Conservation (phyloP, 2,888 invertebrate species). For the Drosophila acutilabella region DNA sequence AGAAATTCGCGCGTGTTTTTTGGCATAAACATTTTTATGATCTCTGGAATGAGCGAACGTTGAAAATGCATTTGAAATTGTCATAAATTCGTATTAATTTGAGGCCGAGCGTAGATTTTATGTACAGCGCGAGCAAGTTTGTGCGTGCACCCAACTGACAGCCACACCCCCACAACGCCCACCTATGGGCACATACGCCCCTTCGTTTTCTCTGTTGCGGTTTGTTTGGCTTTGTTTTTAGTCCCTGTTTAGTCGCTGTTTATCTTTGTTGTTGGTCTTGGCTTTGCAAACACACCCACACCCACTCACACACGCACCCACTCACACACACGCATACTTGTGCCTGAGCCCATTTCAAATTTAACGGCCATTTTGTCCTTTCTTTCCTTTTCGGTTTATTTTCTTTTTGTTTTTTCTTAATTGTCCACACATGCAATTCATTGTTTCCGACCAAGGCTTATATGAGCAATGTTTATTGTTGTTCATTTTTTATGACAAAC, state of each 20-base stretch:
- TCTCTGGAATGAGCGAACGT: slow-evolving; percentile 24
- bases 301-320: slow-evolving; percentile 2
- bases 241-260: slow-evolving; percentile 65
- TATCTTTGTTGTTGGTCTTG: slow-evolving; percentile 48
- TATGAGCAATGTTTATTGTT: slow-evolving; percentile 61
- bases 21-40: slow-evolving; percentile 62
- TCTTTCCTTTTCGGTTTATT: slow-evolving; percentile 13
- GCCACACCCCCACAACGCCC: not conserved
- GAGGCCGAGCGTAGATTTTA: slow-evolving; percentile 62
- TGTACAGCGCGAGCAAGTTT: slow-evolving; percentile 43
- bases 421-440: slow-evolving; percentile 57
- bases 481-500: slow-evolving; percentile 47
- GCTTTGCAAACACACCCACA: slow-evolving; percentile 33
- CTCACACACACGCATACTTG: slow-evolving; percentile 4
- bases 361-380: slow-evolving; percentile 57
- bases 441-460: slow-evolving; percentile 47
- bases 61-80: slow-evolving; percentile 70
- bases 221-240: slow-evolving; percentile 65
- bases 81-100: slow-evolving; percentile 73
- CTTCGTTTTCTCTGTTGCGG: slow-evolving; percentile 32
- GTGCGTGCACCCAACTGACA: not conserved
- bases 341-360: slow-evolving; percentile 57
- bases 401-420: slow-evolving; percentile 46
- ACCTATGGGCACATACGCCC: not conserved
- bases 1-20: slow-evolving; percentile 52